These are phyloP conservation scores for Phaethornis superciliosus DNA, from an alignment of 2,113 vertebrate genomes.

Conservation along the genomic window DNA sequence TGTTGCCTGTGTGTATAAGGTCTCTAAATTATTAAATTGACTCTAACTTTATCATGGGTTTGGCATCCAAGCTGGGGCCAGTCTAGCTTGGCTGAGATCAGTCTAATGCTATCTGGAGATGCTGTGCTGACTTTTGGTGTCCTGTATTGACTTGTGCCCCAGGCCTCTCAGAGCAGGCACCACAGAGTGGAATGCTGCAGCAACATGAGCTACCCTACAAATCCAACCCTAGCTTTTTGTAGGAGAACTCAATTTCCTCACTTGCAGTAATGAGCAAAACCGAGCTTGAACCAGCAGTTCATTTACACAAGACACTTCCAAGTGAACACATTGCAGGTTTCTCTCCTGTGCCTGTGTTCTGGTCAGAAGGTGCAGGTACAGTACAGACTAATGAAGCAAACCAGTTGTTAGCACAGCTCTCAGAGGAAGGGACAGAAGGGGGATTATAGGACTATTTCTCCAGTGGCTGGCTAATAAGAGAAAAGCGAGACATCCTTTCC, in stretches of 20 bases:
- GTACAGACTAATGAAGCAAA: neutral
- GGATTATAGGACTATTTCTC: neutral
- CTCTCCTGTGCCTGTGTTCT: neutral
- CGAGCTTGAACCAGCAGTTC: neutral
- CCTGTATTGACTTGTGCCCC: neutral
- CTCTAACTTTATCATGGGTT: neutral
- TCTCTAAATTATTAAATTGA: neutral
- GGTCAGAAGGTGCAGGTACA: neutral
- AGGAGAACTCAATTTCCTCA: neutral
- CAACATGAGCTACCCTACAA: neutral
- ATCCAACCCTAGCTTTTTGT: neutral
- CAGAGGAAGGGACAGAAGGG: neutral
- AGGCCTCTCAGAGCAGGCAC: neutral
- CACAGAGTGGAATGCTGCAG: accelerated
- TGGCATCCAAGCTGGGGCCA: neutral
- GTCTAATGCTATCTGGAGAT: neutral
- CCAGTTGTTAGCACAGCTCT: neutral
- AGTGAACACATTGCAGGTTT: neutral
- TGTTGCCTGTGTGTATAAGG: neutral
- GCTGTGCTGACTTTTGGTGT: neutral
- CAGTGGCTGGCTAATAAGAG: neutral
- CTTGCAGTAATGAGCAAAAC: neutral
- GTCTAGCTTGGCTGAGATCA: neutral
- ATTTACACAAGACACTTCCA: neutral
- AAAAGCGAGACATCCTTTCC: neutral